A percentile compares a stretch with the other conserved stretches of the same genome.
Evolutionary conservation across 30 jellyfish, hydroid and myxozoan species (phyloP).

Genomic region (Aurelia sp.): DNA sequence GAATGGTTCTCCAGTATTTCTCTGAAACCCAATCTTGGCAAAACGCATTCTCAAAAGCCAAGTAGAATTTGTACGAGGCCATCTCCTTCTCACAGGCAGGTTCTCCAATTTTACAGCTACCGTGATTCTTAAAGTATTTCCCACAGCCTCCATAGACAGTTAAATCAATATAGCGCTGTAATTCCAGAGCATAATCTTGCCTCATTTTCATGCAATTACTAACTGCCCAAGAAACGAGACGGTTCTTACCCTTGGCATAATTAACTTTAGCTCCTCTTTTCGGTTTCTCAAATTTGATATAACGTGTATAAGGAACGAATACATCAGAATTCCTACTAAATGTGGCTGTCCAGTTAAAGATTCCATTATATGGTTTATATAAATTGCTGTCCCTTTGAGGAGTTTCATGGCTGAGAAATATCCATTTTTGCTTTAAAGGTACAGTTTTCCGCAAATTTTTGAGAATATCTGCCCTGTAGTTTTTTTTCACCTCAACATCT

Average conservation of each 20-base stretch:
- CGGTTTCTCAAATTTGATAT: neutral
- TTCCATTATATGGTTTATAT: constrained; percentile 15
- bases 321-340: constrained; percentile 26
- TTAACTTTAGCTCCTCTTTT: neutral
- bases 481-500: constrained; percentile 5
- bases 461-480: neutral
- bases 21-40: constrained; percentile 89
- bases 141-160: constrained; percentile 85
- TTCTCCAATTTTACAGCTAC: constrained; percentile 48
- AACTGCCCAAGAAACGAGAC: constrained; percentile 71
- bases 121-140: constrained; percentile 41
- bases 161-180: constrained; percentile 63
- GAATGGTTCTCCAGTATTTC: constrained; percentile 63
- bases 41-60: constrained; percentile 80
- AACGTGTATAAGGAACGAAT: constrained; percentile 18
- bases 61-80: constrained; percentile 62
- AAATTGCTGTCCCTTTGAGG: neutral
- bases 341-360: constrained; percentile 55
- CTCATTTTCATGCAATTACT: constrained; percentile 71
- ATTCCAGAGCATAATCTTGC: constrained; percentile 66
- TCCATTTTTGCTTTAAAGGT: constrained; percentile 14
- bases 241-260: constrained; percentile 67
- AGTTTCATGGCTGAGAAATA: constrained; percentile 38
- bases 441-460: neutral
- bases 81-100: constrained; percentile 54